Percentiles rank a stretch among this genome's conserved stretches.
These are phyloP conservation scores for Drepana arcuata DNA, from an alignment of 1,140 invertebrate species.

Conservation along the genomic window DNA sequence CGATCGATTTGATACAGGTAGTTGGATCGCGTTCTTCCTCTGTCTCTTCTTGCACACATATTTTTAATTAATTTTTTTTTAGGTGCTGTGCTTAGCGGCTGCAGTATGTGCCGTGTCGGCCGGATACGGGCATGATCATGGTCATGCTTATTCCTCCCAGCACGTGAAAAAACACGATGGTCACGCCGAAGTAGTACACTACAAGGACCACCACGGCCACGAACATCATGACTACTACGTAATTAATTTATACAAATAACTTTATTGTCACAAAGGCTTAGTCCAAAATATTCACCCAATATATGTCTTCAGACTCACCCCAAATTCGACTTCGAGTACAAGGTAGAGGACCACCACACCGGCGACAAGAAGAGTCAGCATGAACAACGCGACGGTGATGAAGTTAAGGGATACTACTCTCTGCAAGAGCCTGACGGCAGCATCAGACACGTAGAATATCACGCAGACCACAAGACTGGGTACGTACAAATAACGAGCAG, in stretches of 20 bases:
- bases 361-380: slow-evolving; percentile 4
- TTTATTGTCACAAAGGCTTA: too few relatives aligned
- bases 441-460: slow-evolving; percentile 8
- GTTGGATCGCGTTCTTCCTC: too few relatives aligned
- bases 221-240: slow-evolving; percentile 3
- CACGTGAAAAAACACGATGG: slow-evolving; percentile 1
- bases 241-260: too few relatives aligned
- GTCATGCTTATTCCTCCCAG: slow-evolving; percentile 1
- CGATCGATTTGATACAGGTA: too few relatives aligned
- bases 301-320: slow-evolving; percentile 1
- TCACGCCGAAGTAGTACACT: too few relatives aligned
- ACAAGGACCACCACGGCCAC: neutral
- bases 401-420: slow-evolving; percentile 7
- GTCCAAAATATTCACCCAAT: too few relatives aligned
- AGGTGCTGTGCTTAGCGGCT: neutral
- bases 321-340: slow-evolving; percentile 3
- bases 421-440: slow-evolving; percentile 12
- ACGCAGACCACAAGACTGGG: slow-evolving; percentile 10
- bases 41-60: too few relatives aligned
- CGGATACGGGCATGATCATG: too few relatives aligned
- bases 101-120: neutral
- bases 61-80: too few relatives aligned
- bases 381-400: slow-evolving; percentile 2
- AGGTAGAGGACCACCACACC: slow-evolving; percentile 2
- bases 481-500: neutral